These are phyloP conservation scores for Lagopus muta DNA, from an alignment of 2,113 vertebrate genomes.

Conservation along the genomic window DNA sequence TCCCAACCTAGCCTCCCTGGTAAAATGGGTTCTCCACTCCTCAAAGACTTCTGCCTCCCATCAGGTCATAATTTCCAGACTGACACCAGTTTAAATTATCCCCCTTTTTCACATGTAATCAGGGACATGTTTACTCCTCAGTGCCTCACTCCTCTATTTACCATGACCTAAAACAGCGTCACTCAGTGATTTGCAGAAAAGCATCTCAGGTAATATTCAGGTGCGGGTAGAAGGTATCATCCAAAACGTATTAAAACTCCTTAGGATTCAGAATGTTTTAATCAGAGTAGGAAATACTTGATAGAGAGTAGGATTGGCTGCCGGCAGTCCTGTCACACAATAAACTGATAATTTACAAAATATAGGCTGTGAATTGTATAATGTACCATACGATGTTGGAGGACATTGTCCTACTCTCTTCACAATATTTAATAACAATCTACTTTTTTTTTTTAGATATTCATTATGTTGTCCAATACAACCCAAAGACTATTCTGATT, in stretches of 20 bases:
- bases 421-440: not conserved
- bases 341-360: not conserved
- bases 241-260: not conserved
- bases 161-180: not conserved
- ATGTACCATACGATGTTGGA: not conserved
- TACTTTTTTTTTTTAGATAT: not conserved
- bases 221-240: not conserved
- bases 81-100: not conserved
- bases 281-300: not conserved
- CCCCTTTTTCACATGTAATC: not conserved
- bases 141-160: not conserved
- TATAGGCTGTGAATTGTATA: not conserved
- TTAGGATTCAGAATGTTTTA: not conserved
- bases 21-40: not conserved
- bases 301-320: not conserved
- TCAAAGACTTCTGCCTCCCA: not conserved
- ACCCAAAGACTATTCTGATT: not conserved
- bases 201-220: not conserved
- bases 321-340: slow-evolving; percentile 2
- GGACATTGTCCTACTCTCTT: not conserved
- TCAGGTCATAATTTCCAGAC: slow-evolving; percentile 16
- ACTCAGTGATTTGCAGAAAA: not conserved
- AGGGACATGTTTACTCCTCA: not conserved
- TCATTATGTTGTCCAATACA: not conserved
- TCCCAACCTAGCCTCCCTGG: not conserved